Evolutionary conservation across 2,113 vertebrate species (phyloP).

Genomic region (Geococcyx californianus): DNA sequence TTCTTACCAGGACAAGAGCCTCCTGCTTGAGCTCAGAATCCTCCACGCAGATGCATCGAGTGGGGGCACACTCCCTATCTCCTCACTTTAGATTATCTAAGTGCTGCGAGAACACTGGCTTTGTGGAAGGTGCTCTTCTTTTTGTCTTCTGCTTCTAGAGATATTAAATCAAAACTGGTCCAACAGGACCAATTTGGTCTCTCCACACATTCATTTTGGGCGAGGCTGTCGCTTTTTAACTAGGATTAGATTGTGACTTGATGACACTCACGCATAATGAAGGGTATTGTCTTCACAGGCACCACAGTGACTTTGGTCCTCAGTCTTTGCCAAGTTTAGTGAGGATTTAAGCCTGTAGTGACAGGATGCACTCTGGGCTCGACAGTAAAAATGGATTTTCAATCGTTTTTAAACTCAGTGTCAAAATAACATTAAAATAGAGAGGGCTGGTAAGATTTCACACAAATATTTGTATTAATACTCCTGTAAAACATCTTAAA

Average conservation of each 20-base stretch:
- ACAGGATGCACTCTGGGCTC: slow-evolving; percentile 19
- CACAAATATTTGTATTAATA: not conserved
- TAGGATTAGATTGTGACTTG: not conserved
- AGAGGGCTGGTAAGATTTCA: not conserved
- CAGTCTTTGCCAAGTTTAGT: slow-evolving; percentile 15
- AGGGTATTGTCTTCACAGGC: slow-evolving; percentile 46
- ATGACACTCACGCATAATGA: slow-evolving; percentile 13
- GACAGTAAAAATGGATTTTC: slow-evolving; percentile 27
- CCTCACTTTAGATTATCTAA: fast-evolving
- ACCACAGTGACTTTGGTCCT: slow-evolving; percentile 31
- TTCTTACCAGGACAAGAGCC: not conserved
- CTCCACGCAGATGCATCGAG: not conserved
- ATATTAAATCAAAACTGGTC: not conserved
- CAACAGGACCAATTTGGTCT: slow-evolving; percentile 39
- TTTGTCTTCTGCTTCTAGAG: not conserved
- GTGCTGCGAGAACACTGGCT: not conserved
- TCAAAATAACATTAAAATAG: not conserved
- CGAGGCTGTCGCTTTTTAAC: slow-evolving; percentile 10
- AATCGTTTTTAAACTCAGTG: not conserved
- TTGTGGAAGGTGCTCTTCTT: not conserved
- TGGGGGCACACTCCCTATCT: not conserved
- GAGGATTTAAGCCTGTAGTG: slow-evolving; percentile 46
- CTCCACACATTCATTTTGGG: slow-evolving; percentile 23
- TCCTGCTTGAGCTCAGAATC: not conserved
- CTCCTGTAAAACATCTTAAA: not conserved